Base-by-base conservation (phyloP, 2,113 vertebrate genomes). In the Dolichotis patagonum region DNA sequence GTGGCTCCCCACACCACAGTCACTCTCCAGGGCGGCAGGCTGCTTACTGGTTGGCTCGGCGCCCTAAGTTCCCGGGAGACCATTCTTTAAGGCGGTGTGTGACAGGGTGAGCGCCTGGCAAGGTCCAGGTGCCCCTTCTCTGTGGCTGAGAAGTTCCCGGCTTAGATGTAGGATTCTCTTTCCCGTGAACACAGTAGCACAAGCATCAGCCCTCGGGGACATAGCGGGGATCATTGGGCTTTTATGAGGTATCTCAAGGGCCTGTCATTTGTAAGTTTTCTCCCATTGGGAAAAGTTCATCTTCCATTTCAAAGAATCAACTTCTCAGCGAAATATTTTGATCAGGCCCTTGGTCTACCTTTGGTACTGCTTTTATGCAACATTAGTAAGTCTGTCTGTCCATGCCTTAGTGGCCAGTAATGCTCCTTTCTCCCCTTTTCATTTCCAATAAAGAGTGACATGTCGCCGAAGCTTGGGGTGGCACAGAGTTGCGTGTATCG, bases 231-330 rank as follows among this genome's bases (percentile, higher is more conserved):
- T 84, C n/a, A 41, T 3, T 77, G 69, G 83, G 28, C 62, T 90
- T 91, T 75, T 32, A n/a, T 82, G 30, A 85, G 52, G 19, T 32
- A 17, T 77, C 60, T 84, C 90, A 73, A 65, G 16, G 28, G 12
- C 62, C n/a, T 24, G 0, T 91, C 81, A 62, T 87, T 85, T 85
- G 65, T 94, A 41, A 71, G 52, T 46, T 92, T 85, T 94, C 96
- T 94, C 80, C 54, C 88, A 32, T 32, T 56, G 77, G 63, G 77
- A 87, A 95, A 91, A 82, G 46, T 63, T 93, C 19, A 67, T 62
- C 90, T 89, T 90, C 13, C 13, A 8, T 78, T 89, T 60, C 71
- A 58, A 88, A 84, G 56, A 94, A 75, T 46, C 49, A 77, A 67
- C 8, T 80, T 67, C 12, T 86, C 46, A 60, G 65, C 90, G 65